Percentiles rank a stretch among this genome's conserved stretches.
Conservation (phyloP, 1,140 invertebrate genomes). For the Mercenaria mercenaria region DNA sequence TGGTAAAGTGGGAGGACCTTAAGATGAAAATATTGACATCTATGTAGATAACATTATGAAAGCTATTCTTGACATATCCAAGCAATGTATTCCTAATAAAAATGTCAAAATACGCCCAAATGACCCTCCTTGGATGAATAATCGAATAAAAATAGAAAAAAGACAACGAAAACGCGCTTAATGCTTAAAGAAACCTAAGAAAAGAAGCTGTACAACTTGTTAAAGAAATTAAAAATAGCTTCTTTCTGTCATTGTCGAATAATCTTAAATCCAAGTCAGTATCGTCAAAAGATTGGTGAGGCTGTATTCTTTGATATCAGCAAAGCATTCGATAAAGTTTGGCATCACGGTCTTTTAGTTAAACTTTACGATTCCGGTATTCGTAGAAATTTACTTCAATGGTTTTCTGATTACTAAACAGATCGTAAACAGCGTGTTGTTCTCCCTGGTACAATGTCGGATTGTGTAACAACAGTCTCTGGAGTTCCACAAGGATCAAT, state of each 20-base stretch:
- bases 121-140: neutral
- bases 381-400: neutral
- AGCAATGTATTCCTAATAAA: slow-evolving; percentile 21
- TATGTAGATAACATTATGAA: neutral
- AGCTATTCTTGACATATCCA: neutral
- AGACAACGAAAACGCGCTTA: neutral
- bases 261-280: neutral
- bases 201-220: neutral
- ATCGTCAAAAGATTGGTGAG: neutral
- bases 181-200: neutral
- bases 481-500: neutral
- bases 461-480: neutral
- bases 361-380: neutral
- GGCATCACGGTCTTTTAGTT: neutral
- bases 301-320: too few species aligned
- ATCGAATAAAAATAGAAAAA: neutral
- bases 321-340: neutral
- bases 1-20: neutral
- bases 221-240: neutral
- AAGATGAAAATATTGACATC: neutral
- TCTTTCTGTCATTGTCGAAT: neutral
- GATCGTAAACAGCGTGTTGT: neutral
- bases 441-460: neutral
- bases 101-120: neutral
- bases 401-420: neutral